Conservation (phyloP, 2,888 invertebrate genomes). For the Apamea epomidion region DNA sequence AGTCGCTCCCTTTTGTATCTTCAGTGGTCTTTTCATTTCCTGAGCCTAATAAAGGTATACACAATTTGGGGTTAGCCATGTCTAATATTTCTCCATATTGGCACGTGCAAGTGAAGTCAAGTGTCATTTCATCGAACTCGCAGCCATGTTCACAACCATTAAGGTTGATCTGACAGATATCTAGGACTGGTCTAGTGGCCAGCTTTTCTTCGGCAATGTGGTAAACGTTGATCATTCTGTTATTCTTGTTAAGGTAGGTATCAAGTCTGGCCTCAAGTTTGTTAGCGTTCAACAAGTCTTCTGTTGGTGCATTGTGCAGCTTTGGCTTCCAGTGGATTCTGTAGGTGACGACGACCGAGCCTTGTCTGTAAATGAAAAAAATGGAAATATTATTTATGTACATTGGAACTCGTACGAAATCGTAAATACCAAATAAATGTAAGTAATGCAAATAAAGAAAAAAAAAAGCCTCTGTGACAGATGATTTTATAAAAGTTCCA, state of each 20-base stretch:
- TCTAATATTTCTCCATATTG: conserved; percentile 87
- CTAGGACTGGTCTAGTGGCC: conserved; percentile 87
- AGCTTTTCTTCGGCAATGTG: conserved; percentile 87
- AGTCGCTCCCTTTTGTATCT: conserved; percentile 60
- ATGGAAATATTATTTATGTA: not conserved
- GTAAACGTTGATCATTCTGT: conserved; percentile 89
- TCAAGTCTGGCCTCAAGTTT: conserved; percentile 86
- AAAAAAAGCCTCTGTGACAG: not conserved
- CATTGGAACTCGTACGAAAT: not conserved
- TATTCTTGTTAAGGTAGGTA: conserved; percentile 86
- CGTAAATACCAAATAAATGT: not conserved
- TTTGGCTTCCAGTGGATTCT: conserved; percentile 92
- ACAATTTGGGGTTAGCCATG: conserved; percentile 85
- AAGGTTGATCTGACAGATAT: conserved; percentile 92
- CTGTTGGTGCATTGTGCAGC: conserved; percentile 80
- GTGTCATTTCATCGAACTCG: conserved; percentile 91
- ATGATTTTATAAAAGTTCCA: not conserved
- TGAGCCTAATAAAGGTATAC: conserved; percentile 77
- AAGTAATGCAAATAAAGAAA: not conserved
- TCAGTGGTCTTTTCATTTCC: conserved; percentile 53
- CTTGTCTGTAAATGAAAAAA: conserved; percentile 86
- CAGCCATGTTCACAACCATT: conserved; percentile 93
- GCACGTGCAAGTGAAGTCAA: conserved; percentile 93
- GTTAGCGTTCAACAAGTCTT: conserved; percentile 88
- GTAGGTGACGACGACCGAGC: conserved; percentile 92